Evolutionary conservation across 1,140 invertebrate species (phyloP).

Genomic region (Papilio helenus): DNA sequence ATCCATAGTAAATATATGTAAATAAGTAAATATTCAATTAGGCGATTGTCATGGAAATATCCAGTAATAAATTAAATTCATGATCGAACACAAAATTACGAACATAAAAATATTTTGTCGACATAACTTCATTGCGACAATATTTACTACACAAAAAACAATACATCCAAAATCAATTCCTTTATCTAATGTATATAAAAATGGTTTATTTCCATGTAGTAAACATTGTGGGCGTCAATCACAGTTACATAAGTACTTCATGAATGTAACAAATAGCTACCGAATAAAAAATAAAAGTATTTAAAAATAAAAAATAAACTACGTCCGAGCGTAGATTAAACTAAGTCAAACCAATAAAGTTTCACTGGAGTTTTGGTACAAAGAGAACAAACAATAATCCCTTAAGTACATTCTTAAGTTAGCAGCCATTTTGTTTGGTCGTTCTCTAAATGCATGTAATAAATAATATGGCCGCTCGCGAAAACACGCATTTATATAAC

Average conservation of each 20-base stretch:
- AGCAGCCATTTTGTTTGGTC: constrained; percentile 60
- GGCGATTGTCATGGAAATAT: constrained; percentile 10
- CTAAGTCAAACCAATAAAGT: constrained; percentile 45
- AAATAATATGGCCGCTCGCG: constrained; percentile 35
- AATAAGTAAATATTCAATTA: neutral
- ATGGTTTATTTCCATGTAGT: neutral
- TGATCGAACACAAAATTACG: constrained; percentile 22
- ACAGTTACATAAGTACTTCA: constrained; percentile 34
- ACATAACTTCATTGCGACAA: constrained; percentile 17
- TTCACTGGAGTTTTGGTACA: constrained; percentile 70
- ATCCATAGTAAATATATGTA: neutral
- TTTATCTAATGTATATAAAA: neutral
- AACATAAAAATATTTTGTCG: constrained; percentile 30
- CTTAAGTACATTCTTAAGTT: constrained; percentile 77
- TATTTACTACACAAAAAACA: constrained; percentile 21
- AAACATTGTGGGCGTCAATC: constrained; percentile 16
- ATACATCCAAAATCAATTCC: constrained; percentile 32
- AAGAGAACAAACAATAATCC: constrained; percentile 51
- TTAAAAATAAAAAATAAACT: constrained; percentile 51
- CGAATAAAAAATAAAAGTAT: constrained; percentile 48
- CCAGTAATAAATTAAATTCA: constrained; percentile 3
- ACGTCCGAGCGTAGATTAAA: constrained; percentile 42
- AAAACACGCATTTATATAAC: constrained; percentile 42
- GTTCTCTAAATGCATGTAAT: constrained; percentile 39
- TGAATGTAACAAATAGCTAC: constrained; percentile 47